Evolutionary conservation across 1,140 invertebrate species (phyloP), one percentile per base, ranked within the genome.

Genomic region (Heterodera schachtii): DNA sequence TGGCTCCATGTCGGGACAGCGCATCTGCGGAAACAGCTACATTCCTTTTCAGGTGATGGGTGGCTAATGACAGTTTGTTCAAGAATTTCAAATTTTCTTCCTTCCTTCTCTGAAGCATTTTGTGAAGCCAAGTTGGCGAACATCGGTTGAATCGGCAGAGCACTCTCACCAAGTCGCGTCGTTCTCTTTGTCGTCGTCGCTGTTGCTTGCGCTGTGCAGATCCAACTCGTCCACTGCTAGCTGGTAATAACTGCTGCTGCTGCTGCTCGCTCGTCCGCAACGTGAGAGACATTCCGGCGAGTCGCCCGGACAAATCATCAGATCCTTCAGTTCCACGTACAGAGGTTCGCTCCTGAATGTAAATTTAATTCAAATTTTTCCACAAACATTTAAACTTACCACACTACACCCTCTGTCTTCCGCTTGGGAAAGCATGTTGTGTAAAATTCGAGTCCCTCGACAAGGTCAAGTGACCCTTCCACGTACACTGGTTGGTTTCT

Each of bases 101-200:
- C 41, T 41, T 71, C 3, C 13, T 43, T 43, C 5, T 41, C 5
- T 71, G 69, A 31, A 71, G 69, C 44, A 43, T 71, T n/a, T 71
- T 46, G 3, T 3, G n/a, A 6, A 71, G 69, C 44, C 13, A 3
- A 19, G 9, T 11, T 11, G 69, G 69, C 1, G 21, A n/a, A 71
- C 69, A 71, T n/a, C 19, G 31, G 69, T 71, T 71, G 41, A 71
- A 46, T 2, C 69, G 69, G 69, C 69, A 71, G 1, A 71, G 69
- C 19, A 71, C 69, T 60, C 16, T 60, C 57, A 60, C 57, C 57
- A 60, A 19, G 16, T 60, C 19, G 11, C 11, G 57, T 19, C 4
- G 13, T 60, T 60, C 19, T 13, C 11, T 11, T 19, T 13, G 13
- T 60, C 57, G 57, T 60, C 16, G 13, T 60, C 57, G 11, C 16